phyloP scores from a whole-genome alignment of 2,888 invertebrate genomes.

The Marasmarcha lunaedactyla region DNA sequence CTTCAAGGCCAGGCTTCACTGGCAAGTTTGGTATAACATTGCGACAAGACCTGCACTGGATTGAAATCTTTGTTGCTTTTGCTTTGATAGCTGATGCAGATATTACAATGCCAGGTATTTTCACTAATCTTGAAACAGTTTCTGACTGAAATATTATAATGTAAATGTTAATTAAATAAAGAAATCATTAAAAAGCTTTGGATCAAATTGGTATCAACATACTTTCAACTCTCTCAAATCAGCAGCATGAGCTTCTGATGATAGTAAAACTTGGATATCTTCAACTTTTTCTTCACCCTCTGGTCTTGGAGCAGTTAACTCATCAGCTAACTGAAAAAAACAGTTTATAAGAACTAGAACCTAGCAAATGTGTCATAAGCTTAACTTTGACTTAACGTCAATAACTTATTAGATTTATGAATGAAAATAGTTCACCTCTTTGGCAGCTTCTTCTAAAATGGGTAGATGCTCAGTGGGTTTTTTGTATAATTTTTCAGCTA shows the following conservation, averaged over 20 bases:
- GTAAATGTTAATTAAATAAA: slow-evolving; percentile 20
- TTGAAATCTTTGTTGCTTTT: slow-evolving; percentile 94
- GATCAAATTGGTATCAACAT: slow-evolving; percentile 17
- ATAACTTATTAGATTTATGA: slow-evolving; percentile 2
- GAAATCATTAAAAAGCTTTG: background rate
- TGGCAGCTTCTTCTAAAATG: slow-evolving; percentile 96
- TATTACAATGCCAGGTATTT: slow-evolving; percentile 95
- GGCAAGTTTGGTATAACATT: slow-evolving; percentile 89
- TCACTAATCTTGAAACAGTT: slow-evolving; percentile 91
- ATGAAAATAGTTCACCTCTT: slow-evolving; percentile 71
- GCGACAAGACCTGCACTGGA: slow-evolving; percentile 95
- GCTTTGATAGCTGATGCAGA: slow-evolving; percentile 94
- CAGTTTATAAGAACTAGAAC: too few species aligned
- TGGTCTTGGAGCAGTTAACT: slow-evolving; percentile 92
- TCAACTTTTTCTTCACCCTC: slow-evolving; percentile 90
- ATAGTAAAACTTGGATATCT: slow-evolving; percentile 92
- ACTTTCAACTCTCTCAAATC: slow-evolving; percentile 90
- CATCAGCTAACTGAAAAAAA: slow-evolving; percentile 82
- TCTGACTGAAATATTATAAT: slow-evolving; percentile 76
- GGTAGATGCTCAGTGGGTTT: slow-evolving; percentile 93
- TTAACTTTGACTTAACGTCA: too few species aligned
- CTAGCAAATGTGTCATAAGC: background rate
- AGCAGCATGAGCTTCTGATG: slow-evolving; percentile 85
- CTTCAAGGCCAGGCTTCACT: slow-evolving; percentile 95
- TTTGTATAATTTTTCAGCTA: slow-evolving; percentile 92